Conservation (phyloP, 2,113 vertebrate species). For the Corvus hawaiiensis region DNA sequence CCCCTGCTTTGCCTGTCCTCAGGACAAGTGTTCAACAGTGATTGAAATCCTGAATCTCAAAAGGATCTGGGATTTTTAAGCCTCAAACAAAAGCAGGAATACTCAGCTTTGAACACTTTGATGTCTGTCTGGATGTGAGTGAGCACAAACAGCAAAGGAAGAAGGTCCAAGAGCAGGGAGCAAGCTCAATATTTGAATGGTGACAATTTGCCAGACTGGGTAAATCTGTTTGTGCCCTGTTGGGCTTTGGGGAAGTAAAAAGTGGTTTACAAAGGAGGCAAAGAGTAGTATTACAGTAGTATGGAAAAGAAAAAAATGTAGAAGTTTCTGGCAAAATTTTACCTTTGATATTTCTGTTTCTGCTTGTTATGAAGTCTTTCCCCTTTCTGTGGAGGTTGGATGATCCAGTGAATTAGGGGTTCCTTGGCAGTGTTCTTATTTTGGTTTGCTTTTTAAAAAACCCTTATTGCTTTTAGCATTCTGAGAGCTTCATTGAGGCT, state of each 20-base stretch:
- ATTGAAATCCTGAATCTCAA: not conserved
- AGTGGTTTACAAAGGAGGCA: not conserved
- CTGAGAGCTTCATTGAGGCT: constrained; percentile 3
- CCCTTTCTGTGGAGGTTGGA: not conserved
- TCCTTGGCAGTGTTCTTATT: not conserved
- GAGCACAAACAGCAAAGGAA: not conserved
- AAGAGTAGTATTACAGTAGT: not conserved
- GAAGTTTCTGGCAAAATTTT: not conserved
- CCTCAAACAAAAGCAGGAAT: not conserved
- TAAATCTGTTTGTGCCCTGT: accelerated
- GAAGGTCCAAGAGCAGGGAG: not conserved
- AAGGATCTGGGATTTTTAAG: not conserved
- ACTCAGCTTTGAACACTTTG: not conserved
- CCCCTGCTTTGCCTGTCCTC: not conserved
- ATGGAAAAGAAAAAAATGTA: not conserved
- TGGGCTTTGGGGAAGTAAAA: not conserved
- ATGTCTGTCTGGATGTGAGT: not conserved
- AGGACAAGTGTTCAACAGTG: not conserved
- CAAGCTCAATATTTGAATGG: not conserved
- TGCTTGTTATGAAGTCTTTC: not conserved
- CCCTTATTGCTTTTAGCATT: not conserved
- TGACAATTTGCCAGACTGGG: not conserved
- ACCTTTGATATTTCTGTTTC: not conserved
- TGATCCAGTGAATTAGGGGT: not conserved
- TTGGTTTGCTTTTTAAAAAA: not conserved